Conservation (phyloP, 1,140 invertebrate species). For the Eupristina koningsbergeri region DNA sequence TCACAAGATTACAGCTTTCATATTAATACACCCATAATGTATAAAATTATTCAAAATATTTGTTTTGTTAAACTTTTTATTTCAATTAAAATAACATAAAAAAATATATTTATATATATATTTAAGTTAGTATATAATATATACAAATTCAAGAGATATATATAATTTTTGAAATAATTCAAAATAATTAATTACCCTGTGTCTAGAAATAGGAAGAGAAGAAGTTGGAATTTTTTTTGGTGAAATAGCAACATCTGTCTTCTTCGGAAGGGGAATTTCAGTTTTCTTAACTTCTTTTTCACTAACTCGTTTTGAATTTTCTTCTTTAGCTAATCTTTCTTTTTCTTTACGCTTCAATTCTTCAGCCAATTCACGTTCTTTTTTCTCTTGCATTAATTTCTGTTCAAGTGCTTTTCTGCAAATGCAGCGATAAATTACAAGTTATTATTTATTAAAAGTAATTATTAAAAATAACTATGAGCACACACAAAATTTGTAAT, state of each 20-base stretch:
- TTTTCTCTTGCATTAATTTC: slow-evolving; percentile 48
- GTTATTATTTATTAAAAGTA: neutral
- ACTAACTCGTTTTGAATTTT: slow-evolving; percentile 57
- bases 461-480: neutral
- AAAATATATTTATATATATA: too few relatives aligned
- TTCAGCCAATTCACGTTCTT: slow-evolving; percentile 51
- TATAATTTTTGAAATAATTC: too few relatives aligned
- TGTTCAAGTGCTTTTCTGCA: slow-evolving; percentile 62
- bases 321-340: slow-evolving; percentile 59
- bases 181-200: slow-evolving; percentile 59
- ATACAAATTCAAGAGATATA: too few relatives aligned
- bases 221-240: slow-evolving; percentile 67
- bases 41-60: too few relatives aligned
- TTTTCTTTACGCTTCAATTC: slow-evolving; percentile 51
- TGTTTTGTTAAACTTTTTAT: too few relatives aligned
- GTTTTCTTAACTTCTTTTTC: slow-evolving; percentile 69
- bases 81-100: too few relatives aligned
- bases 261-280: slow-evolving; percentile 61
- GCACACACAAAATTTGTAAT: slow-evolving; percentile 6
- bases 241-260: slow-evolving; percentile 64
- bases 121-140: too few relatives aligned
- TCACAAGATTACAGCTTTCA: too few relatives aligned
- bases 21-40: too few relatives aligned
- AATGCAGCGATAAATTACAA: slow-evolving; percentile 24
- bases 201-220: slow-evolving; percentile 66